Evolutionary conservation across 2,888 invertebrate genomes (phyloP).

Genomic region (Diloba caeruleocephala): DNA sequence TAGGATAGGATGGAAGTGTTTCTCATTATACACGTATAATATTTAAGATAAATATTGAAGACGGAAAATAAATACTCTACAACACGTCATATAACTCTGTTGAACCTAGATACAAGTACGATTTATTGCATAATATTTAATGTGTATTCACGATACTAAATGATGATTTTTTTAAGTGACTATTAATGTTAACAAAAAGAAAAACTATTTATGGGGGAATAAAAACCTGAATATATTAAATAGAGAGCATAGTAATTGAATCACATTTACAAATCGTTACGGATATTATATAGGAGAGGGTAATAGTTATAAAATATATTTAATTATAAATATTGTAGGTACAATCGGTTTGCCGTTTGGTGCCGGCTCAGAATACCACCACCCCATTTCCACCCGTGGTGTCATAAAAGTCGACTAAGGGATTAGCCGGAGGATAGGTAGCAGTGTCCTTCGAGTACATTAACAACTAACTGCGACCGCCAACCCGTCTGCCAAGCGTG

Average conservation of each 20-base stretch:
- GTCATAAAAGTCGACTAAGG: too few species aligned
- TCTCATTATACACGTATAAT: constrained; percentile 20
- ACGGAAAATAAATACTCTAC: too few species aligned
- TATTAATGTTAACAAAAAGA: constrained; percentile 35
- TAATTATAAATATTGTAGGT: too few species aligned
- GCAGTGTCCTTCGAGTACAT: too few species aligned
- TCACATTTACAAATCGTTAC: constrained; percentile 18
- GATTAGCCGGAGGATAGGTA: too few species aligned
- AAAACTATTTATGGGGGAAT: constrained; percentile 25
- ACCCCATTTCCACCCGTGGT: too few species aligned
- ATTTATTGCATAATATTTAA: constrained; percentile 35
- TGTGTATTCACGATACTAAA: constrained; percentile 16
- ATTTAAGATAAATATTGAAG: constrained; percentile 11
- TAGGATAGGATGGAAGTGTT: constrained; percentile 29
- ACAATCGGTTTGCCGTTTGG: too few species aligned
- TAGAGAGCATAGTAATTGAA: constrained; percentile 29
- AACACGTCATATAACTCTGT: constrained; percentile 9
- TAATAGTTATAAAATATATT: constrained; percentile 6
- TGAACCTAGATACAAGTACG: too few species aligned
- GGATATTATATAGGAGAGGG: too few species aligned
- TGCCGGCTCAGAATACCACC: too few species aligned
- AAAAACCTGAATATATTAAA: constrained; percentile 23
- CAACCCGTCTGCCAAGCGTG: too few species aligned
- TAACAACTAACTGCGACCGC: too few species aligned
- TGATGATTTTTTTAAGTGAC: constrained; percentile 26